phyloP scores from a whole-genome alignment of 2,113 vertebrate species.

The Myodes glareolus region DNA sequence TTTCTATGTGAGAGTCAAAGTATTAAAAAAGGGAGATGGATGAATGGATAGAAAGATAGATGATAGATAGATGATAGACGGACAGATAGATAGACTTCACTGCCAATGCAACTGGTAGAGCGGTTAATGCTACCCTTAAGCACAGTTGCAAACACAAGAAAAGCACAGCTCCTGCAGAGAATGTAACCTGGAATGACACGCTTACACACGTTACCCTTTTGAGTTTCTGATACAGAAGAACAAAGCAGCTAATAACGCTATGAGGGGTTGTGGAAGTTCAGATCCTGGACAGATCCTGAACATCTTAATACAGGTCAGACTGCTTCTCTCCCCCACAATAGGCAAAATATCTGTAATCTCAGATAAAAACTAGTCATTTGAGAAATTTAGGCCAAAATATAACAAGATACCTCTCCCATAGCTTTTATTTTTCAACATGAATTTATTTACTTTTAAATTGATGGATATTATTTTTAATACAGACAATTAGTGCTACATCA shows the following conservation, averaged over 20 bases:
- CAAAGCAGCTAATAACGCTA: constrained; percentile 70
- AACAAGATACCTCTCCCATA: background rate
- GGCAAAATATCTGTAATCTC: constrained; percentile 38
- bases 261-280: constrained; percentile 51
- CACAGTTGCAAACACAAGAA: constrained; percentile 52
- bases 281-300: constrained; percentile 16
- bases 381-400: constrained; percentile 32
- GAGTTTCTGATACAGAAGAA: constrained; percentile 63
- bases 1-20: constrained; percentile 61
- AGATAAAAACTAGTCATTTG: constrained; percentile 9
- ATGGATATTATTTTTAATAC: background rate
- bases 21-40: background rate
- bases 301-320: constrained; percentile 52
- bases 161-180: constrained; percentile 41
- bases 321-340: constrained; percentile 14
- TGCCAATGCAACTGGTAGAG: constrained; percentile 45
- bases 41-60: background rate
- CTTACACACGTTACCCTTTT: constrained; percentile 44
- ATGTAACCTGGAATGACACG: constrained; percentile 61
- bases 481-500: background rate
- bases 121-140: constrained; percentile 59
- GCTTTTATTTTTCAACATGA: background rate
- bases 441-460: constrained; percentile 19
- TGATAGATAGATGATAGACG: background rate
- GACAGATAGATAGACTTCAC: background rate